Evolutionary conservation across 2,888 invertebrate genomes (phyloP).

Genomic region (Antheraea yamamai): DNA sequence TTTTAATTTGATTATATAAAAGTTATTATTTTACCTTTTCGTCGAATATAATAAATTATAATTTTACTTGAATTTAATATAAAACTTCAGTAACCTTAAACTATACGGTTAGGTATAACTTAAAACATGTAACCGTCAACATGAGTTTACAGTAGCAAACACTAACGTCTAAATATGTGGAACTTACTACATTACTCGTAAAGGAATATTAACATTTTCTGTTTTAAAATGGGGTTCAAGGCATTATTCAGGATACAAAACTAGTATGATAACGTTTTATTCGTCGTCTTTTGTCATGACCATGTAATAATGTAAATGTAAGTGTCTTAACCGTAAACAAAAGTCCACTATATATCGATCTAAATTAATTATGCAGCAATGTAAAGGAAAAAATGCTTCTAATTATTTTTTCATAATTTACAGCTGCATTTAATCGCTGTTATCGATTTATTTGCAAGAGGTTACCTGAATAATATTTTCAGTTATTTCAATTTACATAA

Average conservation of each 20-base stretch:
- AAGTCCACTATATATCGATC: background rate
- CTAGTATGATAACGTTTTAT: too few relatives aligned
- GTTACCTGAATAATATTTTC: background rate
- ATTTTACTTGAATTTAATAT: too few relatives aligned
- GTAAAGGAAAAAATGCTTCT: background rate
- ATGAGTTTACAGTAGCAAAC: too few relatives aligned
- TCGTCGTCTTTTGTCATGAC: too few relatives aligned
- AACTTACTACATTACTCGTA: too few relatives aligned
- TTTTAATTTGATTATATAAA: background rate
- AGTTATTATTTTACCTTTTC: background rate
- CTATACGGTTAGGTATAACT: background rate
- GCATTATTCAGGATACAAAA: too few relatives aligned
- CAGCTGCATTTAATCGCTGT: background rate
- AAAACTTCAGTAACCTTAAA: too few relatives aligned
- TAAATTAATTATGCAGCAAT: background rate
- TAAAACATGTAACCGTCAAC: background rate
- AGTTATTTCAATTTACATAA: background rate
- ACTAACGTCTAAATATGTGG: too few relatives aligned
- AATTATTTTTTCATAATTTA: background rate
- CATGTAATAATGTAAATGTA: background rate
- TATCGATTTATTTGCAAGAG: background rate
- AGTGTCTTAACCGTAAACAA: too few relatives aligned
- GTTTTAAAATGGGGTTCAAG: too few relatives aligned
- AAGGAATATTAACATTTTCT: too few relatives aligned
- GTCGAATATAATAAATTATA: too few relatives aligned